Conservation (phyloP, 2,888 invertebrate species). For the Didymodactylos carnosus region DNA sequence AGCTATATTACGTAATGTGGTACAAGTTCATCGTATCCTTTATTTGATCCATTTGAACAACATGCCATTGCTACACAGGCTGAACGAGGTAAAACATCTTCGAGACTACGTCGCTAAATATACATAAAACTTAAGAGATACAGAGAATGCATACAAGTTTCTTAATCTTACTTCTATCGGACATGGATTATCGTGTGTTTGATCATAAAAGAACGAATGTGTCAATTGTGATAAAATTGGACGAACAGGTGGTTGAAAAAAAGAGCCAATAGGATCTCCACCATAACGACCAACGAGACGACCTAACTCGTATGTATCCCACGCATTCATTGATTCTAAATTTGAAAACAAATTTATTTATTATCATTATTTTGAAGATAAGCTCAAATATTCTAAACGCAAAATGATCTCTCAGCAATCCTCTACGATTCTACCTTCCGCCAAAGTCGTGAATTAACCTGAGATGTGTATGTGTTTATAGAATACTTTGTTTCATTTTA, state of each 20-base stretch:
- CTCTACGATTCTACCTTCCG: too few species aligned
- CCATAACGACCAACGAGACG: conserved; percentile 79
- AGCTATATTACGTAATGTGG: too few species aligned
- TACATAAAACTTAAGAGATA: too few species aligned
- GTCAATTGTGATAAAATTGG: conserved; percentile 57
- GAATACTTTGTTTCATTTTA: too few species aligned
- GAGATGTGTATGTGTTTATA: too few species aligned
- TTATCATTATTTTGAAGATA: too few species aligned
- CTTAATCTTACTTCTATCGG: conserved; percentile 16
- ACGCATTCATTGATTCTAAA: background rate
- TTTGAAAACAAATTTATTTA: too few species aligned
- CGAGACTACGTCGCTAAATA: conserved; percentile 50
- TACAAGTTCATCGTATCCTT: conserved; percentile 87
- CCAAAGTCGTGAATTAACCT: too few species aligned
- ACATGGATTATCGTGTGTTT: conserved; percentile 88
- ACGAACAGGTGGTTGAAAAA: conserved; percentile 48
- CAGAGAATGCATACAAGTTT: too few species aligned
- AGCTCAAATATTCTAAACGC: too few species aligned
- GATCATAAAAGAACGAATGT: conserved; percentile 79
- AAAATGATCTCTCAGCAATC: too few species aligned
- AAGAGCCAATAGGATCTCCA: conserved; percentile 75
- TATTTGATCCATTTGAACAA: conserved; percentile 77
- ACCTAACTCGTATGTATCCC: conserved; percentile 61
- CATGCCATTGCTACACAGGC: conserved; percentile 76
- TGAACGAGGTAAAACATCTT: conserved; percentile 66